A percentile compares a stretch with the other conserved stretches of the same genome.
Conservation (phyloP, 2,113 vertebrate genomes). For the Chitala chitala region DNA sequence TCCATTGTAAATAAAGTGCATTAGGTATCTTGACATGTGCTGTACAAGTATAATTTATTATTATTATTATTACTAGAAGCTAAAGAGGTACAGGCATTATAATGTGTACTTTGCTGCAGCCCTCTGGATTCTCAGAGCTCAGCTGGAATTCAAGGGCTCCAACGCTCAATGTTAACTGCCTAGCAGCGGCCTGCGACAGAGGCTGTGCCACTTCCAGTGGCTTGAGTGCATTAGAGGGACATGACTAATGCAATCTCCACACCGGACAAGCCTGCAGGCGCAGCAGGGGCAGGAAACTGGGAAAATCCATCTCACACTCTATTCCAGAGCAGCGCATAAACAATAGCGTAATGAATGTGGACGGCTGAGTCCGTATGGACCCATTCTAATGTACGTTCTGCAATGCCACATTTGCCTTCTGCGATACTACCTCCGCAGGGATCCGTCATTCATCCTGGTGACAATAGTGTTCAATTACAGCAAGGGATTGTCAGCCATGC, state of each 20-base stretch:
- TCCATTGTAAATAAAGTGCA: too few relatives aligned
- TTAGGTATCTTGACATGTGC: too few relatives aligned
- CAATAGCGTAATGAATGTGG: not conserved
- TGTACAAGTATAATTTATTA: too few relatives aligned
- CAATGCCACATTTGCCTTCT: constrained; percentile 44
- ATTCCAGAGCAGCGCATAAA: not conserved
- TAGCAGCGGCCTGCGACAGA: not conserved
- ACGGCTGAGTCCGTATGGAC: not conserved
- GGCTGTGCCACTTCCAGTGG: not conserved
- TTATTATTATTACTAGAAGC: too few relatives aligned
- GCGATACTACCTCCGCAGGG: constrained; percentile 52
- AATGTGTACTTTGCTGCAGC: not conserved
- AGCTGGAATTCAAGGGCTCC: not conserved
- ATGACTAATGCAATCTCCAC: not conserved
- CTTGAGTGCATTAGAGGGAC: not conserved
- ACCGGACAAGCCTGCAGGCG: not conserved
- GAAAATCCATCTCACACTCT: not conserved
- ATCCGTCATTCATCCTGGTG: constrained; percentile 48
- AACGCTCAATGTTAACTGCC: not conserved
- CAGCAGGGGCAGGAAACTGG: not conserved
- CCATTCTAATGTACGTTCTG: not conserved
- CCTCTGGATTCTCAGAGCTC: not conserved
- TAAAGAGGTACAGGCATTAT: not conserved
- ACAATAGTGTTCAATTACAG: constrained; percentile 48
- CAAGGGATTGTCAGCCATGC: not conserved